phyloP scores from a whole-genome alignment of 2,113 vertebrate genomes.

The Daboia siamensis region DNA sequence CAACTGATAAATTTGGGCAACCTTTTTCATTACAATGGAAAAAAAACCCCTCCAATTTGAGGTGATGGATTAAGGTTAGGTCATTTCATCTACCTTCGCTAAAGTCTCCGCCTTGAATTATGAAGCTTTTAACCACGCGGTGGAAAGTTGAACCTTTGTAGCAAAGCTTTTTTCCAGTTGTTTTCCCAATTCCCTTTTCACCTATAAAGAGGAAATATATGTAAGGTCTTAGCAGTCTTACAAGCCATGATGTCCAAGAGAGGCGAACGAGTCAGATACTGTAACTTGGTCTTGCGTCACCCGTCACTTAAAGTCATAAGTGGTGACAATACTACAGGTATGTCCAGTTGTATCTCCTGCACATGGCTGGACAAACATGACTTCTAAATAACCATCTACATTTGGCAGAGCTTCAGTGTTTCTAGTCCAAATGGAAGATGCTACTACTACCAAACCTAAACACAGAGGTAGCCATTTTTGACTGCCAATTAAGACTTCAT shows the following conservation, averaged over 20 bases:
- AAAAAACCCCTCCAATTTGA: background rate
- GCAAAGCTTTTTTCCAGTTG: slow-evolving; percentile 94
- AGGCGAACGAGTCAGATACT: fast-evolving
- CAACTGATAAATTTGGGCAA: background rate
- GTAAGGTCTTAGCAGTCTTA: background rate
- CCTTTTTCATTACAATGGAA: background rate
- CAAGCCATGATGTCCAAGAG: background rate
- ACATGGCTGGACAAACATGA: background rate
- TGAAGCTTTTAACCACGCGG: slow-evolving; percentile 98
- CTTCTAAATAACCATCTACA: background rate
- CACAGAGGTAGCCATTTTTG: background rate
- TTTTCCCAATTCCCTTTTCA: slow-evolving; percentile 92
- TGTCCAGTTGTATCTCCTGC: background rate
- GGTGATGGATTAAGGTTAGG: background rate
- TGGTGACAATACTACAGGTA: background rate
- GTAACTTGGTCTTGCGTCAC: background rate
- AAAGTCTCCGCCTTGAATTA: slow-evolving; percentile 99
- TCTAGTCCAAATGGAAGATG: background rate
- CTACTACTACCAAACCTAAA: background rate
- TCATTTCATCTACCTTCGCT: slow-evolving; percentile 85
- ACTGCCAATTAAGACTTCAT: background rate
- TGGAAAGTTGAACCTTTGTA: slow-evolving; percentile 99
- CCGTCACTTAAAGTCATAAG: background rate
- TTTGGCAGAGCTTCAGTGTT: background rate
- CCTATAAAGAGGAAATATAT: slow-evolving; percentile 69